Evolutionary conservation across 2,797 vertebrate genomes (phyloP).

Genomic region (Podargus strigoides): DNA sequence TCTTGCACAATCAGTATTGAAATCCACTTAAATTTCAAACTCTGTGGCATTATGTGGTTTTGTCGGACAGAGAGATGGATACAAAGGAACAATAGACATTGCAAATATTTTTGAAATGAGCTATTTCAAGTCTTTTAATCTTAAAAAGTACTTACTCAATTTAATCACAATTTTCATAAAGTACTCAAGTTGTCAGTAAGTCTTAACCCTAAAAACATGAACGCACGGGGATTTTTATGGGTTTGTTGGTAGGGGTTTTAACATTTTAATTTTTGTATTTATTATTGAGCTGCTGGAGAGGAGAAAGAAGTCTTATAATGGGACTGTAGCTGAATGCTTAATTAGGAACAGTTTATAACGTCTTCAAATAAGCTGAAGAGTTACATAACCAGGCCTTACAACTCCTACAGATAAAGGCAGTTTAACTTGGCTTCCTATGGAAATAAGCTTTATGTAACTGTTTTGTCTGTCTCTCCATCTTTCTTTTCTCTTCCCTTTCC

Average conservation of each 20-base stretch:
- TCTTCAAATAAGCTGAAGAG: conserved; percentile 24
- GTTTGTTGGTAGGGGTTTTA: not conserved
- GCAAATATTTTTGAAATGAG: conserved; percentile 23
- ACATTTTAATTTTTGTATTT: not conserved
- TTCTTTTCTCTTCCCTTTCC: not conserved
- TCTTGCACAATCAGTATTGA: not conserved
- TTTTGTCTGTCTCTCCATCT: conserved; percentile 40
- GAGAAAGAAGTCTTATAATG: not conserved
- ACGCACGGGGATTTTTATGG: not conserved
- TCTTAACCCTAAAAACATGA: conserved; percentile 21
- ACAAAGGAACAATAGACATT: conserved; percentile 30
- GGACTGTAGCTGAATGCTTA: not conserved
- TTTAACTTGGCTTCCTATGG: conserved; percentile 44
- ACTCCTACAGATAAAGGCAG: conserved; percentile 40
- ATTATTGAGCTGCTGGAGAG: not conserved
- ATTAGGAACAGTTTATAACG: conserved; percentile 47
- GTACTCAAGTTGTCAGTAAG: conserved; percentile 7
- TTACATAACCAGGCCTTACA: conserved; percentile 39
- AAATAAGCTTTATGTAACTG: conserved; percentile 45
- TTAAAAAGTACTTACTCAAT: conserved; percentile 36
- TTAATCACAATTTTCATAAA: conserved; percentile 25
- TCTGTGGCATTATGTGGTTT: conserved; percentile 32
- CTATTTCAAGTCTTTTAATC: conserved; percentile 42
- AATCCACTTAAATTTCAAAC: conserved; percentile 44
- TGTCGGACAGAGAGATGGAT: conserved; percentile 15